Evolutionary conservation across 1,140 invertebrate genomes (phyloP).

Genomic region (Platorchestia sp.): DNA sequence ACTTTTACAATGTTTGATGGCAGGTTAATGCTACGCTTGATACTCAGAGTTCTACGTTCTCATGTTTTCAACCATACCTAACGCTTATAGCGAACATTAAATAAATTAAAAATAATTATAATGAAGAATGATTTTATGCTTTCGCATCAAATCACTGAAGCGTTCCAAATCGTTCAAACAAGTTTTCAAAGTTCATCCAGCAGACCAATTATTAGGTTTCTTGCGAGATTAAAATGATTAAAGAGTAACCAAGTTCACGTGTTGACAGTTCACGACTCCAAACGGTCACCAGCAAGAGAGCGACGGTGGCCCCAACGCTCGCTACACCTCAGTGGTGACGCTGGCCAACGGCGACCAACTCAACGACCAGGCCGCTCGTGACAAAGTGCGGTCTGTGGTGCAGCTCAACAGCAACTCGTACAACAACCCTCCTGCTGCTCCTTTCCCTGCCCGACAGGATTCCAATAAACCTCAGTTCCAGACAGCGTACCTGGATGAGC

Average conservation of each 20-base stretch:
- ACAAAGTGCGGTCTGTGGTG: slow-evolving; percentile 63
- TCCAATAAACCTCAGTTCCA: not conserved
- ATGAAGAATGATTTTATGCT: too few species aligned
- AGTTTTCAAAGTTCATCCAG: not conserved
- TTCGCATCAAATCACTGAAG: not conserved
- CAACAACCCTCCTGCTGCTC: slow-evolving; percentile 37
- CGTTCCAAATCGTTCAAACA: not conserved
- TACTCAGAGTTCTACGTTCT: too few species aligned
- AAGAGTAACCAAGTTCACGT: not conserved
- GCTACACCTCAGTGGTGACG: slow-evolving; percentile 64
- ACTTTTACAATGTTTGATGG: not conserved
- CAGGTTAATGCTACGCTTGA: too few species aligned
- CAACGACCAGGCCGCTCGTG: slow-evolving; percentile 42
- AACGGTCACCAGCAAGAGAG: slow-evolving; percentile 17
- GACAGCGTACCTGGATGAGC: not conserved
- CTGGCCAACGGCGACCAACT: slow-evolving; percentile 53
- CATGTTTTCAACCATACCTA: too few species aligned
- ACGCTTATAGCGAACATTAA: too few species aligned
- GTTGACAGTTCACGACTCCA: not conserved
- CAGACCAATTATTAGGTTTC: not conserved
- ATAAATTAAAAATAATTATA: too few species aligned
- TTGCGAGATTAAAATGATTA: not conserved
- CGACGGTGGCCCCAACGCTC: slow-evolving; percentile 48
- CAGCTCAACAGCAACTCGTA: slow-evolving; percentile 59
- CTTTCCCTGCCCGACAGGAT: not conserved